Conservation (phyloP, 1,140 invertebrate genomes). For the Nilaparvata lugens region DNA sequence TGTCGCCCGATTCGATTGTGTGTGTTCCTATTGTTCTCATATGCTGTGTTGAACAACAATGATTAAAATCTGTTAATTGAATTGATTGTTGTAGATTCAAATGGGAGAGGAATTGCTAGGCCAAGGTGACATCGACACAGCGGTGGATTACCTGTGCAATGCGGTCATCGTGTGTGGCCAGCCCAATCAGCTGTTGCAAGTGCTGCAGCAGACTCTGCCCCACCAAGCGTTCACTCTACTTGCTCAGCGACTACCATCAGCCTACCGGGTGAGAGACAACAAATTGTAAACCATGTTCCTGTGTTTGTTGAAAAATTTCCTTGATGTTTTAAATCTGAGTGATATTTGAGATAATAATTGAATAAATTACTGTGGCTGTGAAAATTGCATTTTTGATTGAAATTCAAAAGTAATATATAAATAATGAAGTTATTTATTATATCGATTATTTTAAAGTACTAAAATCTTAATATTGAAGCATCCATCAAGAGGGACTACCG, state of each 20-base stretch:
- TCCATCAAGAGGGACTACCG: too few species aligned
- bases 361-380: too few species aligned
- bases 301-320: too few species aligned
- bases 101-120: conserved; percentile 83
- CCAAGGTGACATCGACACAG: conserved; percentile 75
- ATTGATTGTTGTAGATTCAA: conserved; percentile 49
- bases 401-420: too few species aligned
- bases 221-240: conserved; percentile 83
- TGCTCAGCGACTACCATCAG: conserved; percentile 66
- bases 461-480: too few species aligned
- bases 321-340: too few species aligned
- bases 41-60: not conserved
- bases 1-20: not conserved
- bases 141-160: conserved; percentile 88
- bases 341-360: too few species aligned
- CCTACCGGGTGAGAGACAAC: conserved; percentile 42
- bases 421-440: too few species aligned
- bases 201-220: conserved; percentile 89
- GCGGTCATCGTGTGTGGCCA: conserved; percentile 95
- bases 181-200: conserved; percentile 81
- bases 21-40: not conserved
- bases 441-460: too few species aligned
- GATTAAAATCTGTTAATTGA: conserved; percentile 4
- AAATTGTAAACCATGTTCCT: too few species aligned
- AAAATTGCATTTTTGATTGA: too few species aligned